phyloP scores from a whole-genome alignment of 2,888 invertebrate genomes.

The Drosophila conformis region DNA sequence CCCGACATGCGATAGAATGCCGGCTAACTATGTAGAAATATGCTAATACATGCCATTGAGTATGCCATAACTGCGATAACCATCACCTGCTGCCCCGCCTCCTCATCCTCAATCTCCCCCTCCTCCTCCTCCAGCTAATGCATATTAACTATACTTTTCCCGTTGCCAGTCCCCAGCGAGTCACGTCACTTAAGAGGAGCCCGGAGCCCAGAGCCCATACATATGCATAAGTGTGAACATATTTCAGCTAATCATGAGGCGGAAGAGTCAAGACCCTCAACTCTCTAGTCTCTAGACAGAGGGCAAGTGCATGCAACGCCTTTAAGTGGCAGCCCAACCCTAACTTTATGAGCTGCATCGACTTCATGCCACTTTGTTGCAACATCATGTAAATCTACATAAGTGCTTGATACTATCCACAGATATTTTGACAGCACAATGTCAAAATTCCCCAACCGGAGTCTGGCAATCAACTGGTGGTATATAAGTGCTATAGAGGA shows the following conservation, averaged over 20 bases:
- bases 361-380: slow-evolving; percentile 9
- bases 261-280: slow-evolving; percentile 21
- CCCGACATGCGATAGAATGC: slow-evolving; percentile 47
- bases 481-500: neutral
- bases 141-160: slow-evolving; percentile 46
- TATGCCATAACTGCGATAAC: slow-evolving; percentile 69
- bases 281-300: slow-evolving; percentile 9
- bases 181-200: slow-evolving; percentile 4
- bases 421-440: slow-evolving; percentile 29
- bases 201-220: slow-evolving; percentile 36
- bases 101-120: neutral
- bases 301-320: slow-evolving; percentile 2
- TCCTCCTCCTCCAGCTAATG: slow-evolving; percentile 42
- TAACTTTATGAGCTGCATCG: neutral
- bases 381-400: slow-evolving; percentile 44
- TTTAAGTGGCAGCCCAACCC: slow-evolving; percentile 10
- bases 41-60: slow-evolving; percentile 60
- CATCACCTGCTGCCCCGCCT: slow-evolving; percentile 14
- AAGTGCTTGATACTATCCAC: slow-evolving; percentile 19
- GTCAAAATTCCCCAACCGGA: neutral
- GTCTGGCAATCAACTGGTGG: neutral
- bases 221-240: slow-evolving; percentile 60
- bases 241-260: slow-evolving; percentile 47
- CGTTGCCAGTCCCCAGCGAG: neutral
- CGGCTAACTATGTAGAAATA: slow-evolving; percentile 73